A percentile compares a stretch with the other conserved stretches of the same genome.
These are phyloP conservation scores for Eupeodes luniger DNA, from an alignment of 2,888 invertebrate genomes.

Conservation along the genomic window DNA sequence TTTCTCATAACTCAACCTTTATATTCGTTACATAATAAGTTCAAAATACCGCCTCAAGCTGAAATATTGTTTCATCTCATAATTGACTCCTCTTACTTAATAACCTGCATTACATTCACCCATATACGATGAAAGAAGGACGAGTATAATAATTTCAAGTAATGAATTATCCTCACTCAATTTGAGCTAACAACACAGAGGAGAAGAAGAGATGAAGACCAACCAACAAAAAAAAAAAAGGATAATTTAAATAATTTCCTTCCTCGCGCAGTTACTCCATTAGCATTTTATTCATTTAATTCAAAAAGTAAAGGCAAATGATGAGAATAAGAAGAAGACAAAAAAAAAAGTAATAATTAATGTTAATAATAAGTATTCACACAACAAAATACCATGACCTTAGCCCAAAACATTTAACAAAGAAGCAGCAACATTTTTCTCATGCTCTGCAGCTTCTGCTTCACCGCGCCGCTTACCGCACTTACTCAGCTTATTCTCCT, in stretches of 20 bases:
- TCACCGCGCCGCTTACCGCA: background rate
- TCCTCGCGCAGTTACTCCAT: conserved; percentile 50
- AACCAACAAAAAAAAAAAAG: conserved; percentile 44
- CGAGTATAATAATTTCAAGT: conserved; percentile 18
- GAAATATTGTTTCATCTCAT: too few relatives aligned
- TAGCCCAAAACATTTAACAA: conserved; percentile 56
- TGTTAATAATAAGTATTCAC: conserved; percentile 74
- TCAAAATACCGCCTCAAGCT: too few relatives aligned
- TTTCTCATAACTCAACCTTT: too few relatives aligned
- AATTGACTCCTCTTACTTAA: too few relatives aligned
- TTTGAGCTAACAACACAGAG: conserved; percentile 27
- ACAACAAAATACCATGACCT: conserved; percentile 72
- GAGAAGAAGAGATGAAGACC: background rate
- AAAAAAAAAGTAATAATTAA: conserved; percentile 64
- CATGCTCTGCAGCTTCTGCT: conserved; percentile 14
- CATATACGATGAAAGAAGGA: too few relatives aligned
- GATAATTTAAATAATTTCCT: conserved; percentile 68
- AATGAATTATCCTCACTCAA: conserved; percentile 66
- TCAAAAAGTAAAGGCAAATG: conserved; percentile 28
- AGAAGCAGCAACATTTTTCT: conserved; percentile 32
- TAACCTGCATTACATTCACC: too few relatives aligned
- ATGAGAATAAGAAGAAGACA: background rate
- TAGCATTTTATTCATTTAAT: conserved; percentile 63
- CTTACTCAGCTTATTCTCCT: too few relatives aligned
- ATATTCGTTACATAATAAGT: too few relatives aligned